Base-by-base conservation (phyloP, 1,140 invertebrate species). In the Nasonia longicornis region DNA sequence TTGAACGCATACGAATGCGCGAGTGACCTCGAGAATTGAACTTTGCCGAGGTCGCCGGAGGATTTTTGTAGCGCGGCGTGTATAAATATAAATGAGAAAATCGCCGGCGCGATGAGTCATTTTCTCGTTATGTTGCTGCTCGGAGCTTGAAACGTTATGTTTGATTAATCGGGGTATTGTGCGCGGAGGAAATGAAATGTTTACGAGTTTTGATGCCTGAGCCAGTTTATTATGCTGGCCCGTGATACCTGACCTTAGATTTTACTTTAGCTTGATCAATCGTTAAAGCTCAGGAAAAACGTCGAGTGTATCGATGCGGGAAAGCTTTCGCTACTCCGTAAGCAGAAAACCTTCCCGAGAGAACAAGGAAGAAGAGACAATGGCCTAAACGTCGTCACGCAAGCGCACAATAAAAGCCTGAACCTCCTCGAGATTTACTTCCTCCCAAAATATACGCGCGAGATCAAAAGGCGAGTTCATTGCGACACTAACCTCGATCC, bases 11-110 rank as follows among this genome's bases (percentile, higher is more conserved):
- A 70, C 72, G 45, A 80, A 80, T 70, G 42, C 12, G n/a, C 29
- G 38, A 26, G 26, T 71, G 79, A 64, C 79, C 79, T 80, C 79
- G 64, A 76, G 66, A 76, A 80, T 80, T 80, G 79, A 80, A 80
- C 63, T 80, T 80, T 45, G 48, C 48, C 29, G 58, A 70, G 69
- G 45, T 75, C 52, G 16, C 16, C 52, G 1, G 52, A 58, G 52
- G 52, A 58, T 58, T 58, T 58, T 58, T 58, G 20, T 58, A 16
- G 20, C 52, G 52, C 52, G 52, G 6, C 52, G 16, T 26, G 26
- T 58, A 58, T n/a, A 58, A 58, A 58, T 58, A 58, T n/a, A 58
- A 58, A 58, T 58, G 52, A 58, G 52, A 58, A 58, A 58, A 58
- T 58, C 6, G 20, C 2, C 52, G 26, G 26, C 26, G 26, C 26